phyloP scores from a whole-genome alignment of 1,140 invertebrate genomes.

The Drosophila baimaii region DNA sequence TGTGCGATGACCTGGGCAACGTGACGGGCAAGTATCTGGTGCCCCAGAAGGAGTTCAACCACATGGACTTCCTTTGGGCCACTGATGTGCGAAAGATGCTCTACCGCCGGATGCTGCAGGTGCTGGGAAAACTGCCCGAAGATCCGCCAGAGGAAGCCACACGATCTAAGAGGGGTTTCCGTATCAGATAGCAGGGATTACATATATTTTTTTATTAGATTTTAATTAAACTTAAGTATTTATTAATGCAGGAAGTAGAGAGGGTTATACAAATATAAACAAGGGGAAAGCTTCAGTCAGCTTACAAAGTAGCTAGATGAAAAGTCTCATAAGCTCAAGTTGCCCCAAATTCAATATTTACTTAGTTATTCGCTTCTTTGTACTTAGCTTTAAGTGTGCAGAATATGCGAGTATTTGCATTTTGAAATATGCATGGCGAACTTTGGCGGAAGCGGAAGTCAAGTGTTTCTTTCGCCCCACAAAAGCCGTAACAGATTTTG shows the following conservation, averaged over 20 bases:
- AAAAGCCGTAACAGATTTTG: constrained; percentile 61
- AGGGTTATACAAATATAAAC: too few relatives aligned
- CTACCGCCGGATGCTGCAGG: constrained; percentile 86
- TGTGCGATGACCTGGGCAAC: constrained; percentile 85
- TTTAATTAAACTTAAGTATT: constrained; percentile 16
- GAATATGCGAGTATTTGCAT: constrained; percentile 62
- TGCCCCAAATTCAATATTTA: constrained; percentile 59
- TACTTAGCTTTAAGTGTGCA: constrained; percentile 63
- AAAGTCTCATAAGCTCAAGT: neutral
- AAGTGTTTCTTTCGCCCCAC: constrained; percentile 63
- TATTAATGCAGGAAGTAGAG: constrained; percentile 4
- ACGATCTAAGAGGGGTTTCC: neutral
- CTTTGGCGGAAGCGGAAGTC: constrained; percentile 70
- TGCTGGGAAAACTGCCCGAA: constrained; percentile 56
- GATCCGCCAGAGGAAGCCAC: constrained; percentile 14
- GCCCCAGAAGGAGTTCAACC: constrained; percentile 86
- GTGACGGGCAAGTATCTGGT: constrained; percentile 86
- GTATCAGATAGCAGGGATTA: neutral
- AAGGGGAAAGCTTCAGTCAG: too few relatives aligned
- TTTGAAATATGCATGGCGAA: constrained; percentile 53
- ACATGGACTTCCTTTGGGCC: constrained; percentile 89
- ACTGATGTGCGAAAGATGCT: constrained; percentile 86
- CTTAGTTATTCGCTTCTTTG: constrained; percentile 63
- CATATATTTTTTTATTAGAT: neutral
- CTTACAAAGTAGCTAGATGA: neutral